These are phyloP conservation scores for Myoxocephalus aenaeus DNA, from an alignment of 2,797 vertebrate species.

Conservation along the genomic window DNA sequence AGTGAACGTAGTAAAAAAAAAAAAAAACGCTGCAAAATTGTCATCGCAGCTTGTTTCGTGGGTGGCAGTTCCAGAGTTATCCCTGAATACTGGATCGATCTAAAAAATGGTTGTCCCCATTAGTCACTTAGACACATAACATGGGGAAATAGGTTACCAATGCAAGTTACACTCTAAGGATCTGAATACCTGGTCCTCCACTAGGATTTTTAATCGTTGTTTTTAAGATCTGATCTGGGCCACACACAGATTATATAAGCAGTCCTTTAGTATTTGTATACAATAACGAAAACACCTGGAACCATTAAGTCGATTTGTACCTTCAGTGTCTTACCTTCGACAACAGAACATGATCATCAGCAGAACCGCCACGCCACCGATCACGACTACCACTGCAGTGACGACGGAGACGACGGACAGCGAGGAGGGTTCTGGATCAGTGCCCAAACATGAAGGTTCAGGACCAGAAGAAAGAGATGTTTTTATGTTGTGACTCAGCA, in stretches of 20 bases:
- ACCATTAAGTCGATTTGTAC: not conserved
- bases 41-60: not conserved
- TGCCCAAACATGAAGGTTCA: conserved; percentile 1
- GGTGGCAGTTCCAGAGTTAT: not conserved
- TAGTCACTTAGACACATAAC: not conserved
- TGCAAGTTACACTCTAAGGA: not conserved
- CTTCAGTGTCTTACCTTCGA: conserved; percentile 67
- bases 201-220: not conserved
- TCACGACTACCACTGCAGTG: conserved; percentile 71
- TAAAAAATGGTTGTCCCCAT: not conserved
- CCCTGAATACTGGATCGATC: not conserved
- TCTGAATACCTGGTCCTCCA: not conserved
- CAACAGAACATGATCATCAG: conserved; percentile 73
- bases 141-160: not conserved
- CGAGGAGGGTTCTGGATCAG: conserved; percentile 63
- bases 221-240: too few relatives aligned
- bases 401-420: conserved; percentile 65
- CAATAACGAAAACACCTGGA: not conserved
- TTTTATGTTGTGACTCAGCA: not conserved
- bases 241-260: too few relatives aligned
- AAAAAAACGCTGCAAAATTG: not conserved
- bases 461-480: not conserved
- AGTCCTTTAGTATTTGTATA: not conserved
- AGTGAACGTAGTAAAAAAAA: not conserved
- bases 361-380: conserved; percentile 66